phyloP scores from a whole-genome alignment of 2,888 invertebrate species.

The Limulus polyphemus region DNA sequence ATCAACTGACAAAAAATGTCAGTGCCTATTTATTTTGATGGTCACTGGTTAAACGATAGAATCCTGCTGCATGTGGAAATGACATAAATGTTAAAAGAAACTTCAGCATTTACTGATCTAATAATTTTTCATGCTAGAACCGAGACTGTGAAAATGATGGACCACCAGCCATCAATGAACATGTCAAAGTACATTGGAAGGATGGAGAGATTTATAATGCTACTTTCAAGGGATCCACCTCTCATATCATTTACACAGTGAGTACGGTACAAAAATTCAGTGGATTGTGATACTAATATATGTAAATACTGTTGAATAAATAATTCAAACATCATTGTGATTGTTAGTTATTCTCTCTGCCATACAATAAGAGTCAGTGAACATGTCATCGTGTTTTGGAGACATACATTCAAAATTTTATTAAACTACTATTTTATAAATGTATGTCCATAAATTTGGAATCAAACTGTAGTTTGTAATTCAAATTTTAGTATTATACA shows the following conservation, averaged over 20 bases:
- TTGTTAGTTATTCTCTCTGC: too few relatives aligned
- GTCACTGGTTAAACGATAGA: too few relatives aligned
- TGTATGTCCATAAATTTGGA: too few relatives aligned
- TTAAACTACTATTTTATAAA: too few relatives aligned
- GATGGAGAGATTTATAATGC: conserved; percentile 43
- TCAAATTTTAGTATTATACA: too few relatives aligned
- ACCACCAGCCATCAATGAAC: conserved; percentile 40
- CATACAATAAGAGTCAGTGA: too few relatives aligned
- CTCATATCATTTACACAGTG: conserved; percentile 40
- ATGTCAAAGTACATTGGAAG: conserved; percentile 45
- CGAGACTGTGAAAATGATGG: conserved; percentile 28
- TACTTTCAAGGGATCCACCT: conserved; percentile 38
- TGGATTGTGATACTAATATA: not conserved
- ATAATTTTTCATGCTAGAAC: conserved; percentile 11
- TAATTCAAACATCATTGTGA: not conserved
- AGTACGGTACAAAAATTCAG: conserved; percentile 4
- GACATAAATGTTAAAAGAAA: not conserved
- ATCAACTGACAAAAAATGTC: too few relatives aligned
- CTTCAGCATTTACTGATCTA: not conserved
- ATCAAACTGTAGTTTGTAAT: too few relatives aligned
- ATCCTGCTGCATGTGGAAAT: not conserved
- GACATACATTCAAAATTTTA: too few relatives aligned
- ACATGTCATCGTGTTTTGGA: too few relatives aligned
- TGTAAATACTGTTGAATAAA: not conserved
- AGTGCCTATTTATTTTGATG: too few relatives aligned